phyloP scores from a whole-genome alignment of 2,797 vertebrate species.

The Cebuella pygmaea region DNA sequence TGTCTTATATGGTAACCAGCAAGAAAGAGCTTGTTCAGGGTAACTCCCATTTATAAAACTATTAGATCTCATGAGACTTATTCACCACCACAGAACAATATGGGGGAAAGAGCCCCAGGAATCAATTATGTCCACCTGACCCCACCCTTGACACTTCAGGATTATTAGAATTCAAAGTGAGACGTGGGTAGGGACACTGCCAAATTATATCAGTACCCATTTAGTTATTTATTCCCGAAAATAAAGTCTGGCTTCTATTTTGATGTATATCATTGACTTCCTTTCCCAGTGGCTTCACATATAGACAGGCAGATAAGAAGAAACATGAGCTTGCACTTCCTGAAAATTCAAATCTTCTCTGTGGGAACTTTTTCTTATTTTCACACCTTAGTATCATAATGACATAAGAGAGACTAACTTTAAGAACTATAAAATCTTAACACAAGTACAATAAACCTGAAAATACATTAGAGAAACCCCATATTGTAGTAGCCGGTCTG shows the following conservation, averaged over 20 bases:
- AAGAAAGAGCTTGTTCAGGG: too few relatives aligned
- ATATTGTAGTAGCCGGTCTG: fast-evolving
- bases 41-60: too few relatives aligned
- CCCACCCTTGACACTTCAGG: too few relatives aligned
- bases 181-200: too few relatives aligned
- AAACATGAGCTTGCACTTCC: not conserved
- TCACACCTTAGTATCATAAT: not conserved
- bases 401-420: not conserved
- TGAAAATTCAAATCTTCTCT: not conserved
- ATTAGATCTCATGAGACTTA: too few relatives aligned
- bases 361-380: not conserved
- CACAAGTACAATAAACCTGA: not conserved
- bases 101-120: too few relatives aligned
- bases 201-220: too few relatives aligned
- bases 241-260: not conserved
- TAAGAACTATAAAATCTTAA: not conserved
- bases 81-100: too few relatives aligned
- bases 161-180: too few relatives aligned
- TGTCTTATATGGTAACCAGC: too few relatives aligned
- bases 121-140: too few relatives aligned
- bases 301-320: not conserved
- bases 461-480: not conserved
- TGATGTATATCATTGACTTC: not conserved
- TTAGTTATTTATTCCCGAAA: not conserved
- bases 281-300: not conserved